Conservation (phyloP, 2,797 vertebrate species). For the Aselliscus stoliczkanus region DNA sequence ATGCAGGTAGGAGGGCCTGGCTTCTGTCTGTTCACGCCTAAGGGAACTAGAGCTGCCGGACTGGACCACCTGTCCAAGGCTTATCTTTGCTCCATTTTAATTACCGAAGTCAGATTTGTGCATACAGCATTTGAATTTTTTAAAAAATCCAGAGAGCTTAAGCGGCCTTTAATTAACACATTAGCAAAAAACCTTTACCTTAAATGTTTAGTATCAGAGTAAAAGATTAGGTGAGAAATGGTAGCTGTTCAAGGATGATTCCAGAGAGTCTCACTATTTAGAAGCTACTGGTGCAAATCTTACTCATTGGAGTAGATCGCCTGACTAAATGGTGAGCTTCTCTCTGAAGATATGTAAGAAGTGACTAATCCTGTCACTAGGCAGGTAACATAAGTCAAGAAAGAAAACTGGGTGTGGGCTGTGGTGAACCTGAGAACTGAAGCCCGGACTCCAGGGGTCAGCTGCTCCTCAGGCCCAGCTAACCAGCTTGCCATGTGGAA, state of each 20-base stretch:
- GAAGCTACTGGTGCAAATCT: neutral
- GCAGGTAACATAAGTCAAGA: neutral
- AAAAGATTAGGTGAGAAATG: neutral
- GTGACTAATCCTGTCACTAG: neutral
- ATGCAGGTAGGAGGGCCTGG: conserved; percentile 91
- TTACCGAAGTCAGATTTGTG: conserved; percentile 10
- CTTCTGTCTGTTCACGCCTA: neutral
- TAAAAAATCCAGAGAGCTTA: neutral
- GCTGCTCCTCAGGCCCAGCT: neutral
- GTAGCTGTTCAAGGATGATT: neutral
- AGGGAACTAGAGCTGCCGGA: neutral
- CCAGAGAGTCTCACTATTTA: neutral
- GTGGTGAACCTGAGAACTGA: neutral
- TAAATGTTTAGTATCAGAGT: neutral
- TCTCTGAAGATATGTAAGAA: neutral
- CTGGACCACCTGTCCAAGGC: neutral
- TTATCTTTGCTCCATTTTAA: conserved; percentile 19
- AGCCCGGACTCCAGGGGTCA: neutral
- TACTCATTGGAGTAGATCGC: neutral
- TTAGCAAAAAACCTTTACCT: neutral
- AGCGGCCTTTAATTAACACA: neutral
- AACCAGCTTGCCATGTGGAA: neutral
- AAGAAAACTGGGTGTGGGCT: neutral
- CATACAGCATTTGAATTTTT: neutral
- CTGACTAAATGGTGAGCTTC: neutral